phyloP scores from a whole-genome alignment of 2,797 vertebrate species.

The Sorex maritimensis region DNA sequence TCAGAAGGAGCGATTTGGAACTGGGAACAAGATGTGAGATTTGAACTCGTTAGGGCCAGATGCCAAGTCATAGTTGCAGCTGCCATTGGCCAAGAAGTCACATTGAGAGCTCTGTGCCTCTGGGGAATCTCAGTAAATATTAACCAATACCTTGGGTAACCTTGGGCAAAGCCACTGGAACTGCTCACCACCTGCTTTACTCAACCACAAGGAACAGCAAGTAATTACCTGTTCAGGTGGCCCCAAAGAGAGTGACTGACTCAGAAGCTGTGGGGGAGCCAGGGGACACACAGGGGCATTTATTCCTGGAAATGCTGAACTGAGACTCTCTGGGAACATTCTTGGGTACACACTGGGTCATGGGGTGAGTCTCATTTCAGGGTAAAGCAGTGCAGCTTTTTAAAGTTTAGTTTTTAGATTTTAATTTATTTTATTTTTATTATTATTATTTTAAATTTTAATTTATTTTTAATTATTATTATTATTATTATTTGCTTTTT shows the following conservation, averaged over 20 bases:
- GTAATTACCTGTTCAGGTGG: not conserved
- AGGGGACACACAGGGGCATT: not conserved
- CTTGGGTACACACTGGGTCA: not conserved
- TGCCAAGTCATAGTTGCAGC: constrained; percentile 12
- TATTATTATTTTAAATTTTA: too few relatives aligned
- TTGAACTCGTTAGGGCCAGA: not conserved
- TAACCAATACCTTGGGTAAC: constrained; percentile 62
- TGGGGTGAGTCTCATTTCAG: not conserved
- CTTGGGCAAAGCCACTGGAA: constrained; percentile 43
- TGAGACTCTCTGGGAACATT: not conserved
- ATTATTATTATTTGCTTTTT: too few relatives aligned
- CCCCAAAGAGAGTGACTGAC: not conserved
- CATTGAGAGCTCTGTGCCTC: constrained; percentile 61
- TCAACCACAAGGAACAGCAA: constrained; percentile 14
- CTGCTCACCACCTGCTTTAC: not conserved
- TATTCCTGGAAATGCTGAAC: constrained; percentile 36
- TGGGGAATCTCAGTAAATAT: constrained; percentile 64
- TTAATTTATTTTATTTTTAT: too few relatives aligned
- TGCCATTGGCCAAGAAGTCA: constrained; percentile 20
- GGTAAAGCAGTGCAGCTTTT: too few relatives aligned
- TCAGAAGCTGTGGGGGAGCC: not conserved
- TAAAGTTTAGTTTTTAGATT: too few relatives aligned
- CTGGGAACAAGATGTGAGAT: not conserved
- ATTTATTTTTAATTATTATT: too few relatives aligned
- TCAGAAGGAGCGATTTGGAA: not conserved